Conservation (phyloP, 2,888 invertebrate species). For the Galerucella nymphaeae region DNA sequence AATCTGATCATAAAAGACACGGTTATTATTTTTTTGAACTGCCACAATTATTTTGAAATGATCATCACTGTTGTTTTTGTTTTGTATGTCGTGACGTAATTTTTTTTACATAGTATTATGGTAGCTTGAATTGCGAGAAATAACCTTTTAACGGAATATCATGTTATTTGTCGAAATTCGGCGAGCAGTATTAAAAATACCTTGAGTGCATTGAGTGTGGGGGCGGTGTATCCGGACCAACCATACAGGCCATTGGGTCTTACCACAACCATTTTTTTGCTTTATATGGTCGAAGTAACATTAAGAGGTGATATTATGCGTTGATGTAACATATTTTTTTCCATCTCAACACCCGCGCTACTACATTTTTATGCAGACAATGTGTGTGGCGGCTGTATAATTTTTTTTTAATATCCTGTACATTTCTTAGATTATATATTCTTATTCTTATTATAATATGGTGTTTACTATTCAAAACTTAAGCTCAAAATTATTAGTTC, state of each 20-base stretch:
- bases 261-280: conserved; percentile 53
- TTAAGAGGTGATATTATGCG: conserved; percentile 34
- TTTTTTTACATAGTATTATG: conserved; percentile 33
- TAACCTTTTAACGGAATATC: conserved; percentile 13
- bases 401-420: conserved; percentile 12
- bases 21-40: not conserved
- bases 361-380: conserved; percentile 70
- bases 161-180: conserved; percentile 50
- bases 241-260: conserved; percentile 61
- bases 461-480: conserved; percentile 33
- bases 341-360: conserved; percentile 48
- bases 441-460: conserved; percentile 26
- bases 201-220: conserved; percentile 66
- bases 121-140: conserved; percentile 26
- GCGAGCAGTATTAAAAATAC: conserved; percentile 55
- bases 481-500: not conserved
- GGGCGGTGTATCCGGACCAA: conserved; percentile 62
- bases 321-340: conserved; percentile 6
- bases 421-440: conserved; percentile 5
- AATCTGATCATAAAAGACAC: no score
- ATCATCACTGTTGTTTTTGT: conserved; percentile 19
- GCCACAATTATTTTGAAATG: conserved; percentile 17
- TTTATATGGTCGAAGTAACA: conserved; percentile 42
- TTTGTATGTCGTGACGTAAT: conserved; percentile 24
- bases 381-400: conserved; percentile 71